Evolutionary conservation across 2,113 vertebrate species (phyloP), one percentile per base, ranked within the genome.

Genomic region (Anhinga anhinga): DNA sequence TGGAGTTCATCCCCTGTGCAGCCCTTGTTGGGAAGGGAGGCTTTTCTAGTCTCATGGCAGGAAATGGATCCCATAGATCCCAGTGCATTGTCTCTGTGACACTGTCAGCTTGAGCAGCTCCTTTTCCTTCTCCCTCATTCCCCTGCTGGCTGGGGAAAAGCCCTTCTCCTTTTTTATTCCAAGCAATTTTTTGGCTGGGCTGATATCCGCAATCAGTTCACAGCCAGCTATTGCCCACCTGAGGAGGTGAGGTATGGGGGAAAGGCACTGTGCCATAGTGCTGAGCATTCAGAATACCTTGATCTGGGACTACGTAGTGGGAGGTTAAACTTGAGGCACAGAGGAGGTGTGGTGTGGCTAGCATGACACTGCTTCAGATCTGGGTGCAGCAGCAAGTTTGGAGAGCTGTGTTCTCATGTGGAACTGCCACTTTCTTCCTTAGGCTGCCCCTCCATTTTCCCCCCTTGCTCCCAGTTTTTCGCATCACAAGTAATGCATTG

Each of bases 301-400:
- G 15, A 26, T 61, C 2, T 66, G 42, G 36, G 30, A 36, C 30
- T 77, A 2, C 1, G 2, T 18, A 71, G 38, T 65, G 16, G 42
- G 16, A n/a, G 10, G 12, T 44, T 82, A 53, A 66, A 38, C 13
- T 34, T 32, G 26, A 82, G 32, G n/a, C 23, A 26, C 23, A 30
- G 42, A 42, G 27, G 32, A 42, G 13, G 8, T n/a, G 32, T 61
- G 38, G 7, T 47, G 22, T 19, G 20, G 10, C 5, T 72, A 13
- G 13, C 23, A 17, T 50, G 32, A 20, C 0, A 0, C 53, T 50
- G 47, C 7, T 8, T 78, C 0, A 1, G 15, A 8, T 47, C n/a
- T 67, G 30, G 21, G 21, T 63, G 30, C 9, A 11, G 21, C 36
- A 74, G 30, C 18, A 47, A 8, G 18, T 2, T n/a, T 22, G 17